Percentiles rank a stretch among this genome's conserved stretches.
Conservation (phyloP, 2,888 invertebrate species). For the Sinhomidia bicolor region DNA sequence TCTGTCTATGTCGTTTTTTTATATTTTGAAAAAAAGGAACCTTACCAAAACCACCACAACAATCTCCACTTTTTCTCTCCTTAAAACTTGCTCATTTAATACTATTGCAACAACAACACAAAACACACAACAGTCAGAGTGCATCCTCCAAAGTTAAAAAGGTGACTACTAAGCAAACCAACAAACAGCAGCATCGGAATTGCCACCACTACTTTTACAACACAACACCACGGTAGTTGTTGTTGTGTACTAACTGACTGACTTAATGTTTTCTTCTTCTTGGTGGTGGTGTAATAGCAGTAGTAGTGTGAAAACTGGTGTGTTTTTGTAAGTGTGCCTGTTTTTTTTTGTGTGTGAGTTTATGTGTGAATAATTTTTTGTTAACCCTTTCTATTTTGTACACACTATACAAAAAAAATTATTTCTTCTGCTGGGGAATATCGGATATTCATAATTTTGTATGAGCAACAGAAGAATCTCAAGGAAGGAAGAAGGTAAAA, state of each 20-base stretch:
- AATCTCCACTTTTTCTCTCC: too few species aligned
- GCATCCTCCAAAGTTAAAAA: constrained; percentile 38
- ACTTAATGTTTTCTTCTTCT: background rate
- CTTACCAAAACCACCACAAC: too few species aligned
- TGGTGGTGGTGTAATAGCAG: too few species aligned
- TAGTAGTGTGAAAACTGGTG: constrained; percentile 4
- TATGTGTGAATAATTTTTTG: constrained; percentile 7
- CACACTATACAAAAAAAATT: too few species aligned
- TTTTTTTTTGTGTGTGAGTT: too few species aligned
- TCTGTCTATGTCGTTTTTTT: constrained; percentile 13
- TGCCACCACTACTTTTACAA: background rate
- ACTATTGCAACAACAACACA: too few species aligned
- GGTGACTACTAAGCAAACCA: background rate
- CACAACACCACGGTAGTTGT: background rate
- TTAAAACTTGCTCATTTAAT: too few species aligned
- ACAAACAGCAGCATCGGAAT: background rate
- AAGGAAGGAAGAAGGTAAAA: constrained; percentile 35
- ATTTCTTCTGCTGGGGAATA: background rate
- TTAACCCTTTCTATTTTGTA: constrained; percentile 10
- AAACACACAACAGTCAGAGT: too few species aligned
- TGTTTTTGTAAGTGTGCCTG: too few species aligned
- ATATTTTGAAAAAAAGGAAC: constrained; percentile 6
- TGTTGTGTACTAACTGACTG: constrained; percentile 21
- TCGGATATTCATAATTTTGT: constrained; percentile 32
- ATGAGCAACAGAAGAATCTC: constrained; percentile 48